Evolutionary conservation across 2,888 invertebrate genomes (phyloP).

Genomic region (Drosophila atripex): DNA sequence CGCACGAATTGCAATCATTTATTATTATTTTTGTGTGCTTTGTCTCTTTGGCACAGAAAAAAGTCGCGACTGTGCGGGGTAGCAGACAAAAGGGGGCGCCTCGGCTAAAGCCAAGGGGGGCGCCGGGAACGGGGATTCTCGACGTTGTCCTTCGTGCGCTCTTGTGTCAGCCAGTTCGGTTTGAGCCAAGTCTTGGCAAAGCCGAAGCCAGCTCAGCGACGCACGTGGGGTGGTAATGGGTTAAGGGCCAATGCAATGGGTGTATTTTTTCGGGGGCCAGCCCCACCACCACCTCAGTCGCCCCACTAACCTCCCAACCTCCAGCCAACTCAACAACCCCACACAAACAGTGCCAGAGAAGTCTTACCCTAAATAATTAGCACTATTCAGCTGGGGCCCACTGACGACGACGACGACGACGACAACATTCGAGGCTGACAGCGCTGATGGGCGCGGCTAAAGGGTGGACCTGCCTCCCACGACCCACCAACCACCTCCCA

Average conservation of each 20-base stretch:
- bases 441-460: conserved; percentile 71
- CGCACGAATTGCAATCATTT: conserved; percentile 73
- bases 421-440: conserved; percentile 63
- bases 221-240: conserved; percentile 66
- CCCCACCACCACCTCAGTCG: conserved; percentile 2
- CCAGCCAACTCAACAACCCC: conserved; percentile 2
- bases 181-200: conserved; percentile 45
- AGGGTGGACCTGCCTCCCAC: conserved; percentile 10
- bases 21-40: conserved; percentile 75
- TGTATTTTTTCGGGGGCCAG: conserved; percentile 49
- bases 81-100: neutral
- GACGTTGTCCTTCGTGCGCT: conserved; percentile 72
- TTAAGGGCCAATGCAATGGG: conserved; percentile 69
- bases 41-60: conserved; percentile 74
- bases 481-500: conserved; percentile 24
- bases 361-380: conserved; percentile 81
- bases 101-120: neutral
- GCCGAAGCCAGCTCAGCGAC: conserved; percentile 35
- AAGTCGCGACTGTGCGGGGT: conserved; percentile 58
- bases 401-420: conserved; percentile 51
- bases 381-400: conserved; percentile 78
- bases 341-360: conserved; percentile 46
- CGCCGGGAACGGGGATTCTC: conserved; percentile 19
- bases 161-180: conserved; percentile 70
- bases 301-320: neutral